Base-by-base conservation (phyloP, 2,888 invertebrate species). In the Charanyca ferruginea region DNA sequence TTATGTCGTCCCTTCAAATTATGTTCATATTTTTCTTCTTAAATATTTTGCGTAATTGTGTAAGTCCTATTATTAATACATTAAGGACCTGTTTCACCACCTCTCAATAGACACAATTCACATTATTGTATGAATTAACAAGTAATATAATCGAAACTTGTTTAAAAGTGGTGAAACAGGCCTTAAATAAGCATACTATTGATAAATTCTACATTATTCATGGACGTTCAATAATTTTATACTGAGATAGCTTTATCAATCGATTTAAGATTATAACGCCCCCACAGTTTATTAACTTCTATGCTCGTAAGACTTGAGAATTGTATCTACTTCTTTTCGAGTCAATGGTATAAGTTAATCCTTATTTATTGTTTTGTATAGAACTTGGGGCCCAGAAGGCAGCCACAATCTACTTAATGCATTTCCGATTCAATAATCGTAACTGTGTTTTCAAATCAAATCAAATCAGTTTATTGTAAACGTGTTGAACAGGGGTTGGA, bases 231-330 rank as follows among this genome's bases (percentile, higher is more conserved):
- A 71, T 63, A 71, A 72, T 45, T 66, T 45, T 54, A 32, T 47
- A 32, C 45, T 16, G 60, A 53, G 63, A 76, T 64, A 77, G 35
- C 49, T 64, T 49, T 64, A 67, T 73, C 73, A 68, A 61, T 62
- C 53, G 52, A 54, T 74, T 74, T 59, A 74, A 74, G 75, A 73
- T 73, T 74, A 69, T 38, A 41, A 59, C 73, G 63, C 73, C 73
- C 58, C 41, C 75, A 6, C 68, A 41, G 41, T 67, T 62, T 45
- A 42, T 57, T 48, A 59, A 57, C 67, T 47, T 8, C 25, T 11
- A 42, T 44, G 35, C 25, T 28, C 13, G 22, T 51, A 55, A 35
- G n/a, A 42, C 38, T 69, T 42, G 18, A 53, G 44, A 42, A 51
- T 23, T 58, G 45, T 20, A 66, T 49, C 9, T 25, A 35, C 44